These are phyloP conservation scores for Megalops atlanticus DNA, from an alignment of 2,113 vertebrate species.

Conservation along the genomic window DNA sequence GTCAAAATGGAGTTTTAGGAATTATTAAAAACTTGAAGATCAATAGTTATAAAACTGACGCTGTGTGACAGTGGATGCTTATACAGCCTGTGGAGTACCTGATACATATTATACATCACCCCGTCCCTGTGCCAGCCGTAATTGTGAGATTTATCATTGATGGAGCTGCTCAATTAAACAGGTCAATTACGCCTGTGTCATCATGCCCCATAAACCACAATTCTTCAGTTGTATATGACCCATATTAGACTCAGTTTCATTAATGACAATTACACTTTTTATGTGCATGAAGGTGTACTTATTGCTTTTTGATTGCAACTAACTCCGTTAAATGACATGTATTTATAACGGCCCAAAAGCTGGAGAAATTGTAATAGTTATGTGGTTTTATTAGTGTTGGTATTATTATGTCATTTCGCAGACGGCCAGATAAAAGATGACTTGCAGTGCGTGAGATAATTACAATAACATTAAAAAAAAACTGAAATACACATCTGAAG, in stretches of 20 bases:
- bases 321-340: background rate
- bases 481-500: background rate
- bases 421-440: background rate
- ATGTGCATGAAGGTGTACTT: background rate
- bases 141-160: conserved; percentile 7
- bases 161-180: background rate
- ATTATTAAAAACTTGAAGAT: background rate
- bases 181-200: background rate
- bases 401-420: background rate
- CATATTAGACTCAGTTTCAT: background rate
- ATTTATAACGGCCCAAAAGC: background rate
- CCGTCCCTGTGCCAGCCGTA: background rate
- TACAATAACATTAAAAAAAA: background rate
- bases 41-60: background rate
- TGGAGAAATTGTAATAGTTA: background rate
- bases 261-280: conserved; percentile 9
- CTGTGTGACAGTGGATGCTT: background rate
- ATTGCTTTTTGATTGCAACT: background rate
- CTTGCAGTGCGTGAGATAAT: background rate
- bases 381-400: background rate
- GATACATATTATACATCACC: background rate
- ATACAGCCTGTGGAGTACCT: background rate
- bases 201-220: background rate
- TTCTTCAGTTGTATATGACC: background rate
- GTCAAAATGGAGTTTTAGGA: no score